Base-by-base conservation (phyloP, 2,888 invertebrate genomes). In the Metalampra italica region DNA sequence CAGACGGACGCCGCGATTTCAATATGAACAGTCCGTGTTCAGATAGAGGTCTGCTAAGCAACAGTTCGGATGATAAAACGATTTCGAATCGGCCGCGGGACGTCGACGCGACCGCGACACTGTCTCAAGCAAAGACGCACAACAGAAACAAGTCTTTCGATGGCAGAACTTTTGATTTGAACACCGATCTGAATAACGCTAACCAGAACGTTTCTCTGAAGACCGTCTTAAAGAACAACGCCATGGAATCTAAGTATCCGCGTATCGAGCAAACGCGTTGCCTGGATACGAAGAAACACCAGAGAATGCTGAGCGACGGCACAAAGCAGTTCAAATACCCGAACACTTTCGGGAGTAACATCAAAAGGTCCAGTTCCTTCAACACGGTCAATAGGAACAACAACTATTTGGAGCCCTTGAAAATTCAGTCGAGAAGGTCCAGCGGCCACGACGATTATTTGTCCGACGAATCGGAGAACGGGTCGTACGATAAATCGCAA, bases 321-420 rank as follows among this genome's bases (percentile, higher is more conserved):
- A 69, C 64, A 9, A 79, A 75, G 52, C 69, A 70, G 29, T 62
- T 65, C 50, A 71, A 64, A 36, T 59, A 70, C 29, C 69, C 62
- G 53, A 22, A 65, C 13, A 74, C 74, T 3, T 82, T 86, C 44
- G 82, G 82, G 0, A 59, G 76, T 1, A 91, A 92, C 0, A 92
- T 94, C 50, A 90, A 91, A 63, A 88, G 94, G 14, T 94, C 94
- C 3, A 93, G 92, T 64, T 94, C 94, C 9, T 94, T 94, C 66
- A 90, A 75, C 52, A 87, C 85, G 1, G 90, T 92, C 66, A 78
- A 87, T 60, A 79, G 80, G 62, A 84, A 85, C 53, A 85, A 86
- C 46, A 89, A 89, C 49, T 80, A 78, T 43, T 56, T 87, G 3
- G 87, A 88, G 15, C 64, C 64, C 0, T 4, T 65, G 0, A 71